Evolutionary conservation across 2,797 vertebrate genomes (phyloP).

Genomic region (Emys orbicularis): DNA sequence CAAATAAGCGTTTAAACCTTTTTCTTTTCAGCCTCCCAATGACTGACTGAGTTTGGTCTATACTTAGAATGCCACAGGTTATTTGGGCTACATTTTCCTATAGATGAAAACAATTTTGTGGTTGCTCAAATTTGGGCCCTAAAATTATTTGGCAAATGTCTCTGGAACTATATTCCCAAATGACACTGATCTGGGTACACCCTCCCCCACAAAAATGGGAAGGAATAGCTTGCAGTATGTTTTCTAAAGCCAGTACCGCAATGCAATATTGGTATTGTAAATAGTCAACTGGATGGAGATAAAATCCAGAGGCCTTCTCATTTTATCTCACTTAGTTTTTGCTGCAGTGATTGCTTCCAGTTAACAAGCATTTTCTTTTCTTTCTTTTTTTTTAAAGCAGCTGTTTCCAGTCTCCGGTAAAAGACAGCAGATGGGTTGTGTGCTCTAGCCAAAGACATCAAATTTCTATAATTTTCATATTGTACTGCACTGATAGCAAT

Average conservation of each 20-base stretch:
- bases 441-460: conserved; percentile 28
- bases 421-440: not conserved
- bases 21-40: not conserved
- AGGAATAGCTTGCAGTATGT: not conserved
- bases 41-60: not conserved
- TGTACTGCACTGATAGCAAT: not conserved
- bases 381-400: not conserved
- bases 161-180: not conserved
- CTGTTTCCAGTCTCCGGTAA: not conserved
- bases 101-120: not conserved
- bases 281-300: not conserved
- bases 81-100: not conserved
- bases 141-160: conserved; percentile 28
- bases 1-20: not conserved
- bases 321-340: not conserved
- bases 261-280: not conserved
- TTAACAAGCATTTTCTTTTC: not conserved
- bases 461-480: conserved; percentile 18
- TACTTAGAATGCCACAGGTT: not conserved
- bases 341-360: not conserved
- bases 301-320: not conserved
- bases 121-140: not conserved
- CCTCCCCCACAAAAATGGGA: not conserved
- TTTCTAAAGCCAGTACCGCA: not conserved
- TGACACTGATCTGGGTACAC: not conserved